phyloP scores from a whole-genome alignment of 2,888 invertebrate species.

The Thereva unica region DNA sequence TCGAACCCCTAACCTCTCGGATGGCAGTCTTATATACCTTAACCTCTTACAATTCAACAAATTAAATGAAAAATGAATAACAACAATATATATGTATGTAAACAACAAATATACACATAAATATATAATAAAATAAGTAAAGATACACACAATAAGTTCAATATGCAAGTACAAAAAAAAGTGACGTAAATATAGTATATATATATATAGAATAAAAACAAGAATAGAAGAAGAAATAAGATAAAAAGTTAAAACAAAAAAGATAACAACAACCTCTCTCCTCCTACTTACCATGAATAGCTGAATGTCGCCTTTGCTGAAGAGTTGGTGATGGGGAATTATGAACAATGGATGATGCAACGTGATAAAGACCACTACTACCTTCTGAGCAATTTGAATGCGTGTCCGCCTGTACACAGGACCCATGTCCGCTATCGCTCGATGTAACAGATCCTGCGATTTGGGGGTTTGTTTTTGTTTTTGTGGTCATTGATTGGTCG shows the following conservation, averaged over 20 bases:
- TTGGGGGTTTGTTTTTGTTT: slow-evolving; percentile 31
- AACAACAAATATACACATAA: too few relatives aligned
- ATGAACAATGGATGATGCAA: slow-evolving; percentile 48
- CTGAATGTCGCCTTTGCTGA: slow-evolving; percentile 60
- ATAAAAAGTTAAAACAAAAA: slow-evolving; percentile 13
- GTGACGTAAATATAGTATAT: not conserved
- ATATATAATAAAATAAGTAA: too few relatives aligned
- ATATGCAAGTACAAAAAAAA: too few relatives aligned
- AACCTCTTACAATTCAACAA: too few relatives aligned
- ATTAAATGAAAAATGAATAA: too few relatives aligned
- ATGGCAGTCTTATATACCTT: too few relatives aligned
- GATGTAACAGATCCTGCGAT: slow-evolving; percentile 81
- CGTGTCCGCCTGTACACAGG: slow-evolving; percentile 64
- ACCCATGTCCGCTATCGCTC: slow-evolving; percentile 88
- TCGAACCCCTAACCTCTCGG: too few relatives aligned
- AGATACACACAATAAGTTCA: too few relatives aligned
- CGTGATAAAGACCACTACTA: slow-evolving; percentile 47
- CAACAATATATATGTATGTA: too few relatives aligned
- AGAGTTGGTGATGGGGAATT: slow-evolving; percentile 58
- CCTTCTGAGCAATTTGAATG: slow-evolving; percentile 46
- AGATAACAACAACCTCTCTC: slow-evolving; percentile 9
- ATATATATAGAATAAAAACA: not conserved
- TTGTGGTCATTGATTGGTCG: not conserved
- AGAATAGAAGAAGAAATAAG: slow-evolving; percentile 8
- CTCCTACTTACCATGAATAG: slow-evolving; percentile 61